Evolutionary conservation across 1,140 invertebrate genomes (phyloP), one percentile per base, ranked within the genome.

Genomic region (Drosophila novamexicana): DNA sequence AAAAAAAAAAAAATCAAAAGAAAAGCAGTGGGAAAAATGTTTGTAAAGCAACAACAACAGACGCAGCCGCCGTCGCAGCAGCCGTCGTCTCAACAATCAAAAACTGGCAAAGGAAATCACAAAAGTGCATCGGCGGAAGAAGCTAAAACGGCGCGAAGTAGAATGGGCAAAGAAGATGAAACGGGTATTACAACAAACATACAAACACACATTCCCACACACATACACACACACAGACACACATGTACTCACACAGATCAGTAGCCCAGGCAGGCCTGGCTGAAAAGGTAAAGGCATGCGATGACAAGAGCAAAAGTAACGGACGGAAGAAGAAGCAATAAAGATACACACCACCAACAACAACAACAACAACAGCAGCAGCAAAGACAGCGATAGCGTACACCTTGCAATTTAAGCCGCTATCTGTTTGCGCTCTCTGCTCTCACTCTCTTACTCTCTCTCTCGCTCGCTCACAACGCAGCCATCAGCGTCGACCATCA

Each of bases 341-440:
- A 89, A 88, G 80, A 88, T 79, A 89, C 80, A 88, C 84, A 88
- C 83, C 75, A 69, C 45, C 70, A 65, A 36, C 73, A 77, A 22
- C 58, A 77, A 50, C 61, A 56, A 50, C 47, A 65, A 39, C 53
- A 56, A 22, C 32, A 57, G 32, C 34, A 76, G 62, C 62, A 74
- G 69, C 79, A 74, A 79, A 63, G 58, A 57, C 69, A 61, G 40
- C 66, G 52, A 63, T 59, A 49, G 58, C 84, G 80, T 88, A 88
- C 84, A 88, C 84, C 84, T 88, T 88, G 84, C 84, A 89, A 84
- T 89, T 90, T 81, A 89, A 84, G 84, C 80, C 77, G 77, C 84
- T 88, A 88, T 88, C 73, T 88, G 79, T 72, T 84, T 70, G 73
- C 56, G 73, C 80, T 66, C 67, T 81, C 70, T 75, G 63, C 68